Evolutionary conservation across 1,140 invertebrate genomes (phyloP).

Genomic region (Philotrypesis tridentata): DNA sequence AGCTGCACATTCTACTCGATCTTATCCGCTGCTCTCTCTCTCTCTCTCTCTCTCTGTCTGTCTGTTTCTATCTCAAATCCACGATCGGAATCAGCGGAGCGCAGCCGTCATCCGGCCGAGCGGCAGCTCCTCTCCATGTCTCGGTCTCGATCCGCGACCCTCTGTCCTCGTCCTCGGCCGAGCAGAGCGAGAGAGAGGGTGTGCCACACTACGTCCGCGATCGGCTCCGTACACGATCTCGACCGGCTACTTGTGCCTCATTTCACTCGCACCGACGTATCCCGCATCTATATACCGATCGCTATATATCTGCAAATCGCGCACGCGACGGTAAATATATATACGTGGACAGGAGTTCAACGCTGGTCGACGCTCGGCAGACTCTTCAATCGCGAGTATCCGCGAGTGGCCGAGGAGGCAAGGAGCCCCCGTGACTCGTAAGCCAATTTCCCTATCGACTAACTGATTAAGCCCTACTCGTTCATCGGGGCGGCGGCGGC

Average conservation of each 20-base stretch:
- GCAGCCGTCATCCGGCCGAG: not conserved
- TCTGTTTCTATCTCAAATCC: too few species aligned
- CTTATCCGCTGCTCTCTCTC: not conserved
- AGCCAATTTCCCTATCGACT: conserved; percentile 75
- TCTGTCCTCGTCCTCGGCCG: not conserved
- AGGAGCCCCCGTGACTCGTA: conserved; percentile 57
- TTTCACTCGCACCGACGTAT: conserved; percentile 40
- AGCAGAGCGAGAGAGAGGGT: not conserved
- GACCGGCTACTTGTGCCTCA: conserved; percentile 52
- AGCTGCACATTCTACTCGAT: conserved; percentile 66
- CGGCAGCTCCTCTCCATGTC: conserved; percentile 40
- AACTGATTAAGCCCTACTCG: conserved; percentile 74
- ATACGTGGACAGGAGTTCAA: too few species aligned
- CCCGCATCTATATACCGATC: too few species aligned
- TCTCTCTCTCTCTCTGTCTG: too few species aligned
- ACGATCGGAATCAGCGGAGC: too few species aligned
- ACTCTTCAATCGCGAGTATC: conserved; percentile 55
- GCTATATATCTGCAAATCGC: too few species aligned
- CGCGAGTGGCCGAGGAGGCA: conserved; percentile 47
- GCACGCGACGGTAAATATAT: conserved; percentile 50
- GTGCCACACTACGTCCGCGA: not conserved
- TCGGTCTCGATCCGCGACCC: not conserved
- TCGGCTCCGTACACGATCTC: conserved; percentile 7
- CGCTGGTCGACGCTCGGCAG: conserved; percentile 48
- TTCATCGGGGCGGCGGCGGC: conserved; percentile 51